phyloP scores from a whole-genome alignment of 2,797 vertebrate species.

The Heliangelus exortis region DNA sequence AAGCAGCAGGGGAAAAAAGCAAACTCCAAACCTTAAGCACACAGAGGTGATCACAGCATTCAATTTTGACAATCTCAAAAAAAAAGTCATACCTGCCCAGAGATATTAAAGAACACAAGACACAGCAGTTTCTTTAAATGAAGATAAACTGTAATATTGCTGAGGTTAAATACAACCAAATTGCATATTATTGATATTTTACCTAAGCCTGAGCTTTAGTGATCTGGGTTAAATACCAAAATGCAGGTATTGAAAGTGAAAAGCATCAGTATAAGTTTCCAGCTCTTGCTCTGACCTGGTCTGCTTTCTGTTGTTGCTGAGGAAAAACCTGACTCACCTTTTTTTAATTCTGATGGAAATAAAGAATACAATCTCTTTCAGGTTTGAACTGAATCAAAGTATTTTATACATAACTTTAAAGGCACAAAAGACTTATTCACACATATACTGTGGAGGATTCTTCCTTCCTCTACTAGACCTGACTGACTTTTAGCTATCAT shows the following conservation, averaged over 20 bases:
- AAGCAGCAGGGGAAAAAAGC: conserved; percentile 22
- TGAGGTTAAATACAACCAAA: not conserved
- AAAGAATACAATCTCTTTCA: conserved; percentile 72
- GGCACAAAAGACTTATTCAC: conserved; percentile 82
- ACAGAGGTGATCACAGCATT: conserved; percentile 47
- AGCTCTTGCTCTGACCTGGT: conserved; percentile 58
- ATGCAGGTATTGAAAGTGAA: conserved; percentile 33
- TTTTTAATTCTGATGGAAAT: conserved; percentile 73
- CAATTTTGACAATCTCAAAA: not conserved
- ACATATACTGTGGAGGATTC: conserved; percentile 67
- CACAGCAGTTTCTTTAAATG: conserved; percentile 23
- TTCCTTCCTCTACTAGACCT: conserved; percentile 77
- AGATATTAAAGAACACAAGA: not conserved
- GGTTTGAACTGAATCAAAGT: conserved; percentile 72
- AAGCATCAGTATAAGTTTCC: conserved; percentile 62
- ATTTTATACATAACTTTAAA: conserved; percentile 84
- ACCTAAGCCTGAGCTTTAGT: conserved; percentile 29
- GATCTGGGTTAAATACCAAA: conserved; percentile 2
- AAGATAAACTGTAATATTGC: not conserved
- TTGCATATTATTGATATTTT: not conserved
- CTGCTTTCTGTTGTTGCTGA: conserved; percentile 68
- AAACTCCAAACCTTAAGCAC: conserved; percentile 56
- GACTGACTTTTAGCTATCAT: conserved; percentile 83
- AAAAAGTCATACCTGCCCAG: not conserved
- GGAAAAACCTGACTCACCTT: conserved; percentile 32